phyloP scores from a whole-genome alignment of 2,888 invertebrate species.

The Zhuqinia jingwanae region DNA sequence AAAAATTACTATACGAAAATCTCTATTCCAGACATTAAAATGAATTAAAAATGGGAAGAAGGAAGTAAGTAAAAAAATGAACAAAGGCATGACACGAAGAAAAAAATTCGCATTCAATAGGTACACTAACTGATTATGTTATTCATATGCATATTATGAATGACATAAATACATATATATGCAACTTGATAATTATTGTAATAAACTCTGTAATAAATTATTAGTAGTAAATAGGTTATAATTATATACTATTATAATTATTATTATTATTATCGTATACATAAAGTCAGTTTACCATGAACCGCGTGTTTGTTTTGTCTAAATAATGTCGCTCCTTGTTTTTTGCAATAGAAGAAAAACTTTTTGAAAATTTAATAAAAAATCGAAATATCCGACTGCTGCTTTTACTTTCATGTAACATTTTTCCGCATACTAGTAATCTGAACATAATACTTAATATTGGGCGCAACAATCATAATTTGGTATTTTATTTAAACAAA shows the following conservation, averaged over 20 bases:
- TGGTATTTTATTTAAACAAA: too few relatives aligned
- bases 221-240: slow-evolving; percentile 54
- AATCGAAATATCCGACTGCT: slow-evolving; percentile 75
- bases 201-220: slow-evolving; percentile 72
- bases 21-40: not conserved
- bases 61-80: slow-evolving; percentile 13
- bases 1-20: not conserved
- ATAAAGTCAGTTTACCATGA: slow-evolving; percentile 71
- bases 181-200: slow-evolving; percentile 71
- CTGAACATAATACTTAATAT: too few relatives aligned
- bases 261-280: slow-evolving; percentile 53
- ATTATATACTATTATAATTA: slow-evolving; percentile 4
- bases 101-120: slow-evolving; percentile 58
- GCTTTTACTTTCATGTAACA: slow-evolving; percentile 23
- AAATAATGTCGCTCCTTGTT: slow-evolving; percentile 78
- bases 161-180: slow-evolving; percentile 52
- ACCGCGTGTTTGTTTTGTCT: slow-evolving; percentile 75
- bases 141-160: slow-evolving; percentile 53
- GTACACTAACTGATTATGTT: slow-evolving; percentile 69
- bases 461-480: too few relatives aligned
- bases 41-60: not conserved
- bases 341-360: slow-evolving; percentile 78
- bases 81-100: slow-evolving; percentile 57
- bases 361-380: slow-evolving; percentile 78
- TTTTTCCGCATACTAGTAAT: too few relatives aligned